Evolutionary conservation across 2,797 vertebrate species (phyloP), one percentile per base, ranked within the genome.

Genomic region (Chanos chanos): DNA sequence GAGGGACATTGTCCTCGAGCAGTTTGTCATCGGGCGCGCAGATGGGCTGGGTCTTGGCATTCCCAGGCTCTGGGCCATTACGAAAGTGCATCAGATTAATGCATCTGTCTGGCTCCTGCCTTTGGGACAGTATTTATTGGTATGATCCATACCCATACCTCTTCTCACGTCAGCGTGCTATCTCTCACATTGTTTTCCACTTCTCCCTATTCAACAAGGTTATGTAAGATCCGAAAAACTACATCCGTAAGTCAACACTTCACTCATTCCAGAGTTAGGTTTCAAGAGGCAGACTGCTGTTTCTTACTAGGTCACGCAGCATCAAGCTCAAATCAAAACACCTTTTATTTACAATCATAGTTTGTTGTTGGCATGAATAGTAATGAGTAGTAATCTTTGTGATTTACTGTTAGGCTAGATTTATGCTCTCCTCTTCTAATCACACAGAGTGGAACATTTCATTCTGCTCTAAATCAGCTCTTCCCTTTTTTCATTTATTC

Each of bases 51-150:
- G 77, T 70, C 71, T 76, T 84, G 81, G 75, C 81, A 79, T 47
- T 40, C 44, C 65, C 66, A 64, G 63, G 58, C 59, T 73, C 61
- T 53, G 56, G 16, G 48, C 68, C 61, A 77, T 81, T 81, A 78
- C 73, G 62, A 76, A 76, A 81, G 75, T 83, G 75, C 79, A 87
- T 87, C 84, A 87, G 83, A 80, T 75, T 78, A 82, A 85, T 84
- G 82, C 79, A 81, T 74, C 74, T 67, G 61, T 81, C 81, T 80
- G 65, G 61, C 73, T 68, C 74, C 62, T 75, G 70, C 74, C 76
- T 70, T 64, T 62, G 73, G 72, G 36, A 74, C 72, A 68, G 30
- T 80, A 77, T 85, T 86, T 85, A 85, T 83, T 73, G 73, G 64
- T 73, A 72, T 78, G 72, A 84, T 82, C 73, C 76, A 56, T 64